Conservation (phyloP, 2,888 invertebrate genomes). For the Elgonia sp. region DNA sequence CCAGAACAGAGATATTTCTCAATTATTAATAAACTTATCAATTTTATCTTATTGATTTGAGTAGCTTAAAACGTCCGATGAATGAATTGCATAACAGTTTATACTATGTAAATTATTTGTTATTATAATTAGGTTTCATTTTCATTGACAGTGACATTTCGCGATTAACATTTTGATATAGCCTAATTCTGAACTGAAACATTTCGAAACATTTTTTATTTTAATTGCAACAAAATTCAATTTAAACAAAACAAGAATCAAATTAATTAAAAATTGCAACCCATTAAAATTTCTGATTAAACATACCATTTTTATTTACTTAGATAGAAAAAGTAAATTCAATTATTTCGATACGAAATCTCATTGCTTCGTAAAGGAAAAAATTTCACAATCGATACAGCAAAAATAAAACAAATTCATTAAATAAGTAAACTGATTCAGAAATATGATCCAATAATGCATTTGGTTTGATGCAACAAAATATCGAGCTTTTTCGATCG, state of each 20-base stretch:
- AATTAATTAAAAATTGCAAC: no score
- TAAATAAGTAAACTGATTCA: background rate
- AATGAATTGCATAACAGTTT: conserved; percentile 43
- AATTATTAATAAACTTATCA: conserved; percentile 29
- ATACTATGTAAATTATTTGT: conserved; percentile 22
- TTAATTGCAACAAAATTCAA: no score
- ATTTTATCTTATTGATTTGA: conserved; percentile 24
- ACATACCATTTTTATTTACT: no score
- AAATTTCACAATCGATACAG: no score
- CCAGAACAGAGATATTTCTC: background rate
- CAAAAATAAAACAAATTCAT: no score
- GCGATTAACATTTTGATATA: background rate
- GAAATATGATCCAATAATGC: background rate
- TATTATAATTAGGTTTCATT: conserved; percentile 22
- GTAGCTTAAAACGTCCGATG: background rate
- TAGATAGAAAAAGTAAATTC: no score
- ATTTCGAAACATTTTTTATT: no score
- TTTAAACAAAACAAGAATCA: no score
- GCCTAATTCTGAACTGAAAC: background rate
- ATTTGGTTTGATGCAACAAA: background rate
- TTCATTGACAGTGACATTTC: conserved; percentile 22
- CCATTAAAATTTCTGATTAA: no score
- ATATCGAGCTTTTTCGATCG: conserved; percentile 25
- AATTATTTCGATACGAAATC: no score
- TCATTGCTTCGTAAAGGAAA: no score